Evolutionary conservation across 2,888 invertebrate species (phyloP).

Genomic region (Epinotia ramella): DNA sequence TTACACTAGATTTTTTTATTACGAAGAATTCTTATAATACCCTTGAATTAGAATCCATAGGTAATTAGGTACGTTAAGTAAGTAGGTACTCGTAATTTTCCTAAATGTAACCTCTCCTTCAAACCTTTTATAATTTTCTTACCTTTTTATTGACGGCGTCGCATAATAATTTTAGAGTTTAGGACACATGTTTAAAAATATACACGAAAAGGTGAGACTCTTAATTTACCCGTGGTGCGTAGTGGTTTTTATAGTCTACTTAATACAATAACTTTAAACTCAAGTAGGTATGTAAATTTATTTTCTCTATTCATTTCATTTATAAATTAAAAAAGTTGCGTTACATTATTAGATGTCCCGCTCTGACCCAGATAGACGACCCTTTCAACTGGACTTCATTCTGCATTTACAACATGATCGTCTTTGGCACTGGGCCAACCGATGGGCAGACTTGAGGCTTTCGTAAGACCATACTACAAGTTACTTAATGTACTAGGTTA

Average conservation of each 20-base stretch:
- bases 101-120: neutral
- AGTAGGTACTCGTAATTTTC: neutral
- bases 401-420: neutral
- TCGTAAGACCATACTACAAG: neutral
- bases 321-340: neutral
- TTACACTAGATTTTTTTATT: too few relatives aligned
- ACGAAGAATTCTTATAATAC: too few relatives aligned
- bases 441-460: neutral
- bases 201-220: slow-evolving; percentile 3
- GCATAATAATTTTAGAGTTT: neutral
- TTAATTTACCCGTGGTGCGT: neutral
- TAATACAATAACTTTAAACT: neutral
- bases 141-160: neutral
- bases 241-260: neutral
- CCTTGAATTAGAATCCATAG: too few relatives aligned
- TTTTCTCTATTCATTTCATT: neutral
- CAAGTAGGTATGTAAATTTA: neutral
- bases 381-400: neutral
- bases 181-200: slow-evolving; percentile 14
- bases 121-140: neutral
- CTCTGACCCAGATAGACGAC: neutral
- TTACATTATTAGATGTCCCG: neutral
- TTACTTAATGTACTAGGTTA: neutral
- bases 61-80: too few relatives aligned
- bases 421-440: neutral